Conservation (phyloP, 1,140 invertebrate genomes). For the Pachyrhynchus sulphureomaculatus region DNA sequence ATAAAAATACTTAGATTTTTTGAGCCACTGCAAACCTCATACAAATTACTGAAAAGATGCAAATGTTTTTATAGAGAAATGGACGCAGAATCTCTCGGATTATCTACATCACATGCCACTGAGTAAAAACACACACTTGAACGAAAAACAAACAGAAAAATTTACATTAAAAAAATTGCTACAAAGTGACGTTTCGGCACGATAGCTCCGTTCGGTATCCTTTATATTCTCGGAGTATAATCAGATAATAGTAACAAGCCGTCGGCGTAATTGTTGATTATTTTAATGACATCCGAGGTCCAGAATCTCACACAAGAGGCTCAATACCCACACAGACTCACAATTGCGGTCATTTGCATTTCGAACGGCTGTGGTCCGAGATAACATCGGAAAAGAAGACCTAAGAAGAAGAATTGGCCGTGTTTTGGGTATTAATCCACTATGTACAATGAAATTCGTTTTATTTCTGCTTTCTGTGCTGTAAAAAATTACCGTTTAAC, state of each 20-base stretch:
- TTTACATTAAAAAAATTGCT: conserved; percentile 13
- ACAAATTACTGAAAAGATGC: too few relatives aligned
- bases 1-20: too few relatives aligned
- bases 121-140: too few relatives aligned
- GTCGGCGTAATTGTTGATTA: conserved; percentile 50
- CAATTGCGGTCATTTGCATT: conserved; percentile 51
- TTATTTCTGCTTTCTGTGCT: background rate
- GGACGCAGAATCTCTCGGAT: too few relatives aligned
- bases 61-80: too few relatives aligned
- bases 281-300: conserved; percentile 46
- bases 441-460: background rate
- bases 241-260: conserved; percentile 44
- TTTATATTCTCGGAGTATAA: conserved; percentile 17
- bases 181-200: conserved; percentile 20
- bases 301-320: conserved; percentile 39
- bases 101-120: too few relatives aligned
- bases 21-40: too few relatives aligned
- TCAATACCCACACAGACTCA: conserved; percentile 46
- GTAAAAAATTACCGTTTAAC: too few relatives aligned
- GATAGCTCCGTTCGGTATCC: conserved; percentile 16
- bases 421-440: conserved; percentile 40
- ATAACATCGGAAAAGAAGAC: conserved; percentile 42
- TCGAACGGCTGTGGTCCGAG: conserved; percentile 44
- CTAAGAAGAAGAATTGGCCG: conserved; percentile 40
- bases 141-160: too few relatives aligned